phyloP scores from a whole-genome alignment of 2,113 vertebrate species.

The Bagarius yarrelli region DNA sequence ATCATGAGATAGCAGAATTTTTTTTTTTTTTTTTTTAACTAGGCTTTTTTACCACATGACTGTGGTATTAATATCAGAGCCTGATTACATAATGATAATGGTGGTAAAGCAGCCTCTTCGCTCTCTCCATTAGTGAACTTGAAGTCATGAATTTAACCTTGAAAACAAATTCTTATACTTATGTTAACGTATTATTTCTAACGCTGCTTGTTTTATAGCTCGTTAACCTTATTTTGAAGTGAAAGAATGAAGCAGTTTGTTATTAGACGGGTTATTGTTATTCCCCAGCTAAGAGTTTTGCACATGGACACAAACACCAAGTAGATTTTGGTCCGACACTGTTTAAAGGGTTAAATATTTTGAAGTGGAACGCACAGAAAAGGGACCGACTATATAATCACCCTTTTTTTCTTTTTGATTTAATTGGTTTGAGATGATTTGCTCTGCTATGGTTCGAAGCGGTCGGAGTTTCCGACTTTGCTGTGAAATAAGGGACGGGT shows the following conservation, averaged over 20 bases:
- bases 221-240: slow-evolving; percentile 58
- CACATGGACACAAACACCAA: slow-evolving; percentile 61
- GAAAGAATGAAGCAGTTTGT: slow-evolving; percentile 45
- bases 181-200: slow-evolving; percentile 49
- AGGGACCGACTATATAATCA: slow-evolving; percentile 60
- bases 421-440: slow-evolving; percentile 72
- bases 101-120: slow-evolving; percentile 8
- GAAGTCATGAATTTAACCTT: slow-evolving; percentile 51
- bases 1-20: background rate
- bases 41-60: background rate
- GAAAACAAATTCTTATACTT: slow-evolving; percentile 50
- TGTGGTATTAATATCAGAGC: background rate
- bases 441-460: slow-evolving; percentile 69
- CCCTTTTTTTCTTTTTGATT: slow-evolving; percentile 50
- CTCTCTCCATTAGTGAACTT: slow-evolving; percentile 35
- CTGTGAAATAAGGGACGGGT: background rate
- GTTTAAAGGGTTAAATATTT: slow-evolving; percentile 48
- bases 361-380: slow-evolving; percentile 49
- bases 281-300: slow-evolving; percentile 64
- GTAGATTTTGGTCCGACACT: slow-evolving; percentile 36
- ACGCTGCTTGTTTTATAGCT: slow-evolving; percentile 54
- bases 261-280: slow-evolving; percentile 60
- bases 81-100: slow-evolving; percentile 10
- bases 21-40: background rate
- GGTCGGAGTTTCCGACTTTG: slow-evolving; percentile 25